Percentiles rank a stretch among this genome's conserved stretches.
Evolutionary conservation across 1,140 invertebrate species (phyloP).

Genomic region (Caerostris extrusa): DNA sequence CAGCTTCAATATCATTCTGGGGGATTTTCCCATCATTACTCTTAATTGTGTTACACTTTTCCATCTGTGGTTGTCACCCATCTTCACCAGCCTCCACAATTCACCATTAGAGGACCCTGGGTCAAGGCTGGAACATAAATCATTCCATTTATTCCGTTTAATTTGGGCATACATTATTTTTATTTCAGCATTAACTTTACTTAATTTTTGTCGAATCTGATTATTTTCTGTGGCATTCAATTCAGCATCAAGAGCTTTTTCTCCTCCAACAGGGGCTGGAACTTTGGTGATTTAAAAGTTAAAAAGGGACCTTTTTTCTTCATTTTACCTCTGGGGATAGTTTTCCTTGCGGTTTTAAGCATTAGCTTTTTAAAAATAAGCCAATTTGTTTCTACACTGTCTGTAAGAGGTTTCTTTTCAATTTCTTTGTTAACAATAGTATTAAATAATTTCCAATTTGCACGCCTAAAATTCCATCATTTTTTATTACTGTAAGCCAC

Average conservation of each 20-base stretch:
- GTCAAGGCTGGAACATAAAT: background rate
- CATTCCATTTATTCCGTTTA: background rate
- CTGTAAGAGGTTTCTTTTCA: background rate
- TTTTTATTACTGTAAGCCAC: background rate
- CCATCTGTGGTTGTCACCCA: background rate
- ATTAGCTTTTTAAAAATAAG: background rate
- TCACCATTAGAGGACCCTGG: background rate
- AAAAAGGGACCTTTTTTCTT: background rate
- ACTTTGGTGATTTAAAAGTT: background rate
- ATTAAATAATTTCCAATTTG: background rate
- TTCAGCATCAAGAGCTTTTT: background rate
- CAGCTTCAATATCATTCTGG: background rate
- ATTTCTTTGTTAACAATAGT: background rate
- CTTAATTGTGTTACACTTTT: background rate
- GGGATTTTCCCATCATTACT: background rate
- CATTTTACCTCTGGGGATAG: slow-evolving; percentile 4
- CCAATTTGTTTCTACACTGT: background rate
- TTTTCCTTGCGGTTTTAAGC: background rate
- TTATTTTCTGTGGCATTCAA: background rate
- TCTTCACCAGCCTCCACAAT: slow-evolving; percentile 1
- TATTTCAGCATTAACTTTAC: slow-evolving; percentile 11
- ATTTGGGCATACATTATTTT: slow-evolving; percentile 4
- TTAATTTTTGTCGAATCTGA: background rate
- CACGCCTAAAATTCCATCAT: slow-evolving; percentile 29
- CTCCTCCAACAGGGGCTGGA: slow-evolving; percentile 5